Conservation (phyloP, 1,140 invertebrate genomes). For the Plectus sambesii region DNA sequence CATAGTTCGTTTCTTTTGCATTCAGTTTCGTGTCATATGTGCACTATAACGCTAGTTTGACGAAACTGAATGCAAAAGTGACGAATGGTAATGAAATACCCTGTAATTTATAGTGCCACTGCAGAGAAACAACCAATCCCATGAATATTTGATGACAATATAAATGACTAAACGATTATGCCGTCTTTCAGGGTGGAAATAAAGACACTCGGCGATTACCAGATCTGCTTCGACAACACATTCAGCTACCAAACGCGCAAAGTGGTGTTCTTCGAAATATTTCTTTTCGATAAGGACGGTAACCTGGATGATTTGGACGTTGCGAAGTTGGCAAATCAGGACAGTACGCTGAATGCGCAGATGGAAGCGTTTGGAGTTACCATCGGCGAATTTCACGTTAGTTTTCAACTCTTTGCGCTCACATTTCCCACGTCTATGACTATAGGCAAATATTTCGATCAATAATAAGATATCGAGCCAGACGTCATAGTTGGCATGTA, state of each 20-base stretch:
- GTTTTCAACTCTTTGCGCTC: constrained; percentile 6
- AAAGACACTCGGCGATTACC: constrained; percentile 44
- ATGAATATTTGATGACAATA: too few relatives aligned
- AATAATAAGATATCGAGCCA: too few relatives aligned
- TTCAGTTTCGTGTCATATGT: too few relatives aligned
- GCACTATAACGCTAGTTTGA: too few relatives aligned
- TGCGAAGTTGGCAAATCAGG: constrained; percentile 11
- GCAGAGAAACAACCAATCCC: too few relatives aligned
- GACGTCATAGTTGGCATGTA: too few relatives aligned
- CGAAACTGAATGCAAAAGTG: too few relatives aligned
- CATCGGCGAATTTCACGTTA: constrained; percentile 27
- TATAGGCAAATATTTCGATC: too few relatives aligned
- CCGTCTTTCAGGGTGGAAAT: constrained; percentile 26
- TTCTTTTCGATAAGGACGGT: constrained; percentile 34
- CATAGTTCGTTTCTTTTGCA: constrained; percentile 2
- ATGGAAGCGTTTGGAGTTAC: constrained; percentile 18
- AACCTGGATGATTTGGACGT: constrained; percentile 40
- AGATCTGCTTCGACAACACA: constrained; percentile 49
- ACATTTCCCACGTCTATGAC: too few relatives aligned
- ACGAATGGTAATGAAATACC: too few relatives aligned
- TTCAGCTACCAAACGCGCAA: constrained; percentile 48
- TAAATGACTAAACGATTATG: too few relatives aligned
- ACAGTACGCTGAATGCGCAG: constrained; percentile 9
- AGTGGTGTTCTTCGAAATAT: constrained; percentile 47
- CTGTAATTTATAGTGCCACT: too few relatives aligned